These are phyloP conservation scores for Lindbergichthys nudifrons DNA, from an alignment of 2,797 vertebrate genomes.

Conservation along the genomic window DNA sequence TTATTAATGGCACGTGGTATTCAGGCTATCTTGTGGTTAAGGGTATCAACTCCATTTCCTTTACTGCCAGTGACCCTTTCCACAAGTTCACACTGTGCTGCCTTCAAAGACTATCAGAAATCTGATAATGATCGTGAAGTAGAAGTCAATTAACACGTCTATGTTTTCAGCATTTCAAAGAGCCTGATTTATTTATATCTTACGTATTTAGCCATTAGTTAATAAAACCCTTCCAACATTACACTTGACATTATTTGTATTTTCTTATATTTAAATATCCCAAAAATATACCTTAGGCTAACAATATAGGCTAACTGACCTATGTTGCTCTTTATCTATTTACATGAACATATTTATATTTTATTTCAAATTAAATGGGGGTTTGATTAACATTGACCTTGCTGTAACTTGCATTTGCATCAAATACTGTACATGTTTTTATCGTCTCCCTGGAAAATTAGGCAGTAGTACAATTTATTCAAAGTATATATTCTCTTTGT, in stretches of 20 bases:
- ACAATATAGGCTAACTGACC: too few species aligned
- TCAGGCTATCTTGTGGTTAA: constrained; percentile 34
- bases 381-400: neutral
- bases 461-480: neutral
- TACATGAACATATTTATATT: too few species aligned
- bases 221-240: neutral
- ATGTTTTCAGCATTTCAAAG: neutral
- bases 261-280: too few species aligned
- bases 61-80: constrained; percentile 43
- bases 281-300: too few species aligned
- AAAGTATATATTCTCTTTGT: neutral
- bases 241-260: neutral
- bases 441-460: neutral
- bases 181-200: neutral
- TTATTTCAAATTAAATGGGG: neutral
- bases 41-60: constrained; percentile 39
- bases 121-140: rapidly evolving
- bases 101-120: constrained; percentile 39
- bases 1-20: constrained; percentile 37
- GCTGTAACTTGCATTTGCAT: neutral
- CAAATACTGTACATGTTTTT: neutral
- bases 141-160: neutral
- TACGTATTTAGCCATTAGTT: neutral
- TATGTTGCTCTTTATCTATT: too few species aligned
- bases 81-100: constrained; percentile 39